Evolutionary conservation across 2,888 invertebrate species (phyloP), one percentile per base, ranked within the genome.

Genomic region (Tachina grossa): DNA sequence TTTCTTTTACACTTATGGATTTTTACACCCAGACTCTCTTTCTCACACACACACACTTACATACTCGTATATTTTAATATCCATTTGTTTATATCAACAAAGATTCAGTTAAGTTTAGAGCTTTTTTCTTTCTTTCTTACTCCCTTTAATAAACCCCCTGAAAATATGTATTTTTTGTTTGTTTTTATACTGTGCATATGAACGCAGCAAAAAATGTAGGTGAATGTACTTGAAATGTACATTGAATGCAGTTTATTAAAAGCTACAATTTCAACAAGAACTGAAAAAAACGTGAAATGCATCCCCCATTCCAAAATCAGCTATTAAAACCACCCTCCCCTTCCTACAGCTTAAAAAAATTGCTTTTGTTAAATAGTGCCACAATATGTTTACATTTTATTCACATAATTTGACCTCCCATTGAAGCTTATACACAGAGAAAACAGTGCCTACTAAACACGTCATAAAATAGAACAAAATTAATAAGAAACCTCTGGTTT

Each of bases 201-300:
- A 71, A 31, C 45, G 13, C 43, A 66, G n/a, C 13, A 71, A 63
- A 63, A 75, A 80, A 83, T 83, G 49, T 85, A 83, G 85, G 85
- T 85, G 85, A 85, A 85, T 85, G 85, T 83, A 85, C 85, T 85
- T 84, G 72, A 85, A 83, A 68, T 75, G 53, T 85, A 76, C 83
- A 85, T 81, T 85, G 79, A 83, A 75, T 78, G 82, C 71, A 82
- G 79, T 85, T 82, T 82, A 79, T 79, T 76, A 79, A 53, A 71
- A 85, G 71, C 74, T 75, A 57, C 74, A 78, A 75, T 82, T 78
- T 85, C 76, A 80, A 61, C 51, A 59, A 43, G 39, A 22, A 65
- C 14, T n/a, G 63, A 57, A 68, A 63, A 19, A 57, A 5, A 59
- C 22, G n/a, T 77, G 31, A 69, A 59, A 65, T 74, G 19, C 55